Evolutionary conservation across 2,113 vertebrate genomes (phyloP), one percentile per base, ranked within the genome.

Genomic region (Forbesichthys agassizii): DNA sequence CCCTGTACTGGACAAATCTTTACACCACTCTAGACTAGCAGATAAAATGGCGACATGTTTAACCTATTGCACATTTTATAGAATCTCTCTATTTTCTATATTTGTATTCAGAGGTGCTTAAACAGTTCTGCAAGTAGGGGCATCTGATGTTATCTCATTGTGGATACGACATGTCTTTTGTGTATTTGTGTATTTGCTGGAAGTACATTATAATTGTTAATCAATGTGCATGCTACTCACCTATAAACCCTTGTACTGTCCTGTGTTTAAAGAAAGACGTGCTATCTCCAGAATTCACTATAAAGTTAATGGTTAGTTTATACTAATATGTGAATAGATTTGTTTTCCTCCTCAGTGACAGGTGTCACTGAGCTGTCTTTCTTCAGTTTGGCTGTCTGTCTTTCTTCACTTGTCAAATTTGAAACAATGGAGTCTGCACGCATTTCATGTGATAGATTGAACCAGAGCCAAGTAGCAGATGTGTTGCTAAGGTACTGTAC

Each of bases 1-100:
- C 86, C 83, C 27, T 27, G 2, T 90, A 75, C 89, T 90, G 88
- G 87, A 89, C 85, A 89, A 78, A 68, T 66, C 65, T 82, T 88
- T 71, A 71, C 56, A 11, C 49, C 48, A 14, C 51, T 69, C 46
- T 70, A 68, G 69, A 67, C 49, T 53, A 36, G 53, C 48, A 74
- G 68, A 68, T 77, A 80, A 75, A 81, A 36, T 69, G 58, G 7
- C 33, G 33, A 49, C 46, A 48, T 11, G 55, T 56, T 13, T n/a
- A 5, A 61, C 18, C 9, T 16, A 48, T 62, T 62, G 5, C 42
- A 62, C 48, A 20, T 36, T 7, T 36, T 42, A 13, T 11, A 9
- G 49, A 60, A 12, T 51, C 49, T 13, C 10, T 4, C 10, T 13
- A 51, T 51, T 12, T 51, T 51, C 49, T 52, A 52, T 12, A 14